Evolutionary conservation across 2,888 invertebrate genomes (phyloP), one percentile per base, ranked within the genome.

Genomic region (Mongoloraphidia duomilia): DNA sequence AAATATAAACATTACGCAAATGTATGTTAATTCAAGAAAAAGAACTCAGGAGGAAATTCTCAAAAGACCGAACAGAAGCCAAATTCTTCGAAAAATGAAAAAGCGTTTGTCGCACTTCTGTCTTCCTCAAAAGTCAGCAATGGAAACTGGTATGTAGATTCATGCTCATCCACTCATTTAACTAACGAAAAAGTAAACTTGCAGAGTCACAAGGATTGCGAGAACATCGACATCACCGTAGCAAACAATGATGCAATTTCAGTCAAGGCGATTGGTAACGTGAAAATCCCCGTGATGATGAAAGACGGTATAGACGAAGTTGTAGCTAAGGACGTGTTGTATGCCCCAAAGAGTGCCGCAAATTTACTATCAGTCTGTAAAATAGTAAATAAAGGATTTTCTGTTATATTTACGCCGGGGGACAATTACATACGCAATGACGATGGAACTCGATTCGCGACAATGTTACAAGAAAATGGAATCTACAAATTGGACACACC

Each of bases 291-390:
- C 35, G 41, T 41, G 49, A 43, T 12, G 42, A 12, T 8, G 41
- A 49, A 35, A 37, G 35, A 26, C n/a, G n/a, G n/a, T n/a, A n/a
- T n/a, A n/a, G n/a, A n/a, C n/a, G n/a, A n/a, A n/a, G n/a, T n/a
- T n/a, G 44, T 41, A n/a, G 52, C 53, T 12, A 53, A 54, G 33
- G 50, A 54, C 42, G 53, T 56, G 11, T 37, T 54, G 36, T 54
- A 53, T 54, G 56, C 58, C 9, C 58, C 58, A 37, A 49, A 55
- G 41, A 33, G 55, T n/a, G 46, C 54, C 33, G 53, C 49, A 10
- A 57, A 58, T 44, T 50, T 59, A 35, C 43, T 57, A 26, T 56
- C 57, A 41, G 55, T 58, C 10, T 53, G 52, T 46, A 42, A 49
- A 39, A 50, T 57, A 5, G 52, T 54, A 34, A 49, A 52, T 9